phyloP scores from a whole-genome alignment of 2,888 invertebrate species.

The Malthinus seriepunctatus region DNA sequence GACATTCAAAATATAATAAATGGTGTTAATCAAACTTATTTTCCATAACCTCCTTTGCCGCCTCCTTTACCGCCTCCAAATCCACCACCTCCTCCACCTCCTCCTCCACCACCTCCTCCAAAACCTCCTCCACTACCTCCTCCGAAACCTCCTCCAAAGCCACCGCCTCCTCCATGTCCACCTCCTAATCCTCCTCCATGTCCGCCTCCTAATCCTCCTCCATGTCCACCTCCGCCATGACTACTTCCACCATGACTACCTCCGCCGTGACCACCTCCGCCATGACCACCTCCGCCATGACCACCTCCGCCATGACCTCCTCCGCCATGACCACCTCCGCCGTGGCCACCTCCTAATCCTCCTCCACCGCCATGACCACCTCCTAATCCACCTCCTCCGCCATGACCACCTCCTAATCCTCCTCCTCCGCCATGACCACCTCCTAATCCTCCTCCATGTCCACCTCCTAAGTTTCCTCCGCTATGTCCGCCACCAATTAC shows the following conservation, averaged over 20 bases:
- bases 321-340: neutral
- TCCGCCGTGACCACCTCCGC: neutral
- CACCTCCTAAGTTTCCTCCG: neutral
- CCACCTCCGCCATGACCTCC: neutral
- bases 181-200: neutral
- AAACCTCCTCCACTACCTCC: neutral
- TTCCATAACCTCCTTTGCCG: neutral
- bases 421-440: conserved; percentile 6
- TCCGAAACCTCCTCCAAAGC: neutral
- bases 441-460: neutral
- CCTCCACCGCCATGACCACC: neutral
- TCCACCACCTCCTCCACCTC: neutral
- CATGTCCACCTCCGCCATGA: neutral
- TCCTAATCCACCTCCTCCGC: neutral
- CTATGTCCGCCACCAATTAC: neutral
- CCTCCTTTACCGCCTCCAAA: neutral
- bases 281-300: neutral
- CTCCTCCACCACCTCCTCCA: neutral
- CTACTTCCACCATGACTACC: neutral
- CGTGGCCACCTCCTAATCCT: neutral
- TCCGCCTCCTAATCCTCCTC: neutral
- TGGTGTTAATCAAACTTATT: neutral
- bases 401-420: conserved; percentile 3
- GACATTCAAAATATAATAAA: neutral
- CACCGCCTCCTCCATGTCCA: conserved; percentile 1